Percentiles rank a stretch among this genome's conserved stretches.
Evolutionary conservation across 2,888 invertebrate genomes (phyloP).

Genomic region (Adela reaumurella): DNA sequence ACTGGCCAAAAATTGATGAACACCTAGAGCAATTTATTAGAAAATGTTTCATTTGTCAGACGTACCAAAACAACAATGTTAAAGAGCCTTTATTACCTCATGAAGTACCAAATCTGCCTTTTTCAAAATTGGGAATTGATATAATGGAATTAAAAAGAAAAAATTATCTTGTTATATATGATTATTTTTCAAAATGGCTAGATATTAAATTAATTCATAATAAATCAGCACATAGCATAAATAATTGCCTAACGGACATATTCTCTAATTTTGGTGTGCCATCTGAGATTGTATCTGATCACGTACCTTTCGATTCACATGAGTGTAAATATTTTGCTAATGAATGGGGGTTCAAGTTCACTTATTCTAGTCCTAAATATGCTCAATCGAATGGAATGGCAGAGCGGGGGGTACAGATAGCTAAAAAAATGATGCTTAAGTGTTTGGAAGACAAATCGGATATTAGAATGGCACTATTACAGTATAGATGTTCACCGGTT

Average conservation of each 20-base stretch:
- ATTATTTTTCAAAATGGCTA: slow-evolving; percentile 5
- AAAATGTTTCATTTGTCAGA: slow-evolving; percentile 12
- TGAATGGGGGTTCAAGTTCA: slow-evolving; percentile 8
- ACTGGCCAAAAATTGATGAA: slow-evolving; percentile 19
- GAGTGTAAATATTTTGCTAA: slow-evolving; percentile 6
- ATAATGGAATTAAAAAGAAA: slow-evolving; percentile 8
- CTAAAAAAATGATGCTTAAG: slow-evolving; percentile 5
- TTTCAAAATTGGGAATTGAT: slow-evolving; percentile 10
- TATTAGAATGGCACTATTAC: slow-evolving; percentile 10
- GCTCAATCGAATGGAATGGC: slow-evolving; percentile 8
- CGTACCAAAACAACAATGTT: slow-evolving; percentile 12
- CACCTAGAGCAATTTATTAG: slow-evolving; percentile 16
- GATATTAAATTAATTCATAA: slow-evolving; percentile 7
- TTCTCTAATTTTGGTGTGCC: slow-evolving; percentile 12
- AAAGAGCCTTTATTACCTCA: slow-evolving; percentile 11
- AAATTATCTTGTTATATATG: slow-evolving; percentile 8
- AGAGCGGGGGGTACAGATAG: slow-evolving; percentile 6
- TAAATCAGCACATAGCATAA: slow-evolving; percentile 5
- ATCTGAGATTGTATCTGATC: slow-evolving; percentile 8
- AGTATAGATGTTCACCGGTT: slow-evolving; percentile 15
- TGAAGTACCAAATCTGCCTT: slow-evolving; percentile 10
- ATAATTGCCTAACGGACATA: not conserved
- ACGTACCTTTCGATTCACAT: slow-evolving; percentile 7
- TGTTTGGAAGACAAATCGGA: slow-evolving; percentile 8
- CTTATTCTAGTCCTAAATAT: slow-evolving; percentile 7